phyloP scores from a whole-genome alignment of 2,888 invertebrate species.

The Hedychridium roseum region DNA sequence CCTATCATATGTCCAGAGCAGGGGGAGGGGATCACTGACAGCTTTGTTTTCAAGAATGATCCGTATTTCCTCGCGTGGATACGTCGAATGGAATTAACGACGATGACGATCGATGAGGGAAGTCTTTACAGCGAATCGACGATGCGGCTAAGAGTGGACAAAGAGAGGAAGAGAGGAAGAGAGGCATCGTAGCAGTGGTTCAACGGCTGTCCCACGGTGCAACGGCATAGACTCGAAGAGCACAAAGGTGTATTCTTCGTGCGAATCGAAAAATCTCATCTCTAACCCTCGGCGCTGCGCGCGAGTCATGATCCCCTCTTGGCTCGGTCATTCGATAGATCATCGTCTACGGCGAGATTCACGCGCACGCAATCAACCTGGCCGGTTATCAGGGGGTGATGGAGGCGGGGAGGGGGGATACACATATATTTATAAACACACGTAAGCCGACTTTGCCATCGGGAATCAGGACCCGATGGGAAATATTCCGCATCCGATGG shows the following conservation, averaged over 20 bases:
- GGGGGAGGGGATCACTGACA: slow-evolving; percentile 14
- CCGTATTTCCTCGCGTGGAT: too few species aligned
- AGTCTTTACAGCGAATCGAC: too few species aligned
- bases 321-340: slow-evolving; percentile 45
- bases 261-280: slow-evolving; percentile 34
- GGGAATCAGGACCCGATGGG: slow-evolving; percentile 41
- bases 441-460: slow-evolving; percentile 17
- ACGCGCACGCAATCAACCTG: slow-evolving; percentile 52
- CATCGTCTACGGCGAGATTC: slow-evolving; percentile 47
- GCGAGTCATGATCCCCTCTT: slow-evolving; percentile 43
- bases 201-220: too few species aligned
- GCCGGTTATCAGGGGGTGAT: slow-evolving; percentile 25
- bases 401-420: background rate
- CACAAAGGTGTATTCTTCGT: slow-evolving; percentile 38
- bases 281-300: slow-evolving; percentile 31
- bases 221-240: too few species aligned
- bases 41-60: too few species aligned
- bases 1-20: slow-evolving; percentile 2
- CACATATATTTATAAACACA: background rate
- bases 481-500: slow-evolving; percentile 47
- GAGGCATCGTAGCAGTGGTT: too few species aligned
- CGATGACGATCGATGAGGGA: too few species aligned
- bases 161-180: too few species aligned
- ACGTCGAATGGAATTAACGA: too few species aligned
- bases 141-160: too few species aligned